Conservation (phyloP, 2,113 vertebrate species). For the Oreochromis aureus region DNA sequence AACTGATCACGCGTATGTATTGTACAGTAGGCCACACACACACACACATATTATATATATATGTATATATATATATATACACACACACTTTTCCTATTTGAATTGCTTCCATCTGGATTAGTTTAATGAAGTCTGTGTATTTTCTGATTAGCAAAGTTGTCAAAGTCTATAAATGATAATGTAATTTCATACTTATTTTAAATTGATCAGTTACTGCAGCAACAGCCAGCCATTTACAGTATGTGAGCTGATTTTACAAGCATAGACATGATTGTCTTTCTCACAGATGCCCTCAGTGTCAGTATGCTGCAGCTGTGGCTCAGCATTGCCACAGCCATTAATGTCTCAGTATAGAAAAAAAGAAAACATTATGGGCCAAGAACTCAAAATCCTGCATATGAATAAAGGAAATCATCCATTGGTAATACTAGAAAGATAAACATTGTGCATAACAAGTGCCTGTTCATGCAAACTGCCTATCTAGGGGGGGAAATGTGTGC, state of each 20-base stretch:
- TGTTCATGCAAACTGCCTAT: neutral
- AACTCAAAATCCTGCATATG: neutral
- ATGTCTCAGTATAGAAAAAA: neutral
- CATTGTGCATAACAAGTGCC: neutral
- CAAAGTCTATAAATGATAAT: neutral
- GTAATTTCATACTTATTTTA: neutral
- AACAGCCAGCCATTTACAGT: neutral
- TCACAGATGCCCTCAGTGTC: neutral
- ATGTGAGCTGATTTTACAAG: neutral
- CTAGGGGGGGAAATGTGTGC: neutral
- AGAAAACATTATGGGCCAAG: neutral
- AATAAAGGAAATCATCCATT: neutral
- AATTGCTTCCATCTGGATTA: neutral
- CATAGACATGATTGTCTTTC: neutral
- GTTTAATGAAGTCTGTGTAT: neutral
- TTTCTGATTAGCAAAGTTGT: neutral
- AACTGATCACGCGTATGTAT: neutral
- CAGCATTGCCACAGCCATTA: neutral
- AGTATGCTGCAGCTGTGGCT: neutral
- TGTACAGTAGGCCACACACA: neutral
- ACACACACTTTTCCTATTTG: neutral
- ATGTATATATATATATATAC: accelerated
- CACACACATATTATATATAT: neutral
- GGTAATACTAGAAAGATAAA: neutral
- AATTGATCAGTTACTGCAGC: neutral